These are phyloP conservation scores for Musca vetustissima DNA, from an alignment of 1,140 invertebrate species.

Conservation along the genomic window DNA sequence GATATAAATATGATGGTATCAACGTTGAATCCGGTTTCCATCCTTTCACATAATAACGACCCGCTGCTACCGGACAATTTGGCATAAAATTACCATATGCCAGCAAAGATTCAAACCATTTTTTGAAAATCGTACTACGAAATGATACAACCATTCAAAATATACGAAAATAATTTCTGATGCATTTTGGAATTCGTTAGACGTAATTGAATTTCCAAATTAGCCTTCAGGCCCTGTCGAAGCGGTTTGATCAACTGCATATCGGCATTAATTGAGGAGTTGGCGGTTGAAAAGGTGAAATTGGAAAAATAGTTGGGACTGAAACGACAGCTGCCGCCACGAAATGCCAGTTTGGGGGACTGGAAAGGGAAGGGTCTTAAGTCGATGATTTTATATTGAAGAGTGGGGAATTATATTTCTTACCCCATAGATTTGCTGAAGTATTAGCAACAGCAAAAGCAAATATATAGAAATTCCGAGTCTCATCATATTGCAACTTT, in stretches of 20 bases:
- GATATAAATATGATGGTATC: conserved; percentile 33
- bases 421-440: too few relatives aligned
- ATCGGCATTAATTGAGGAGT: conserved; percentile 37
- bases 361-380: not conserved
- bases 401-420: not conserved
- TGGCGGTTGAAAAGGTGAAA: conserved; percentile 32
- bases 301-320: conserved; percentile 37
- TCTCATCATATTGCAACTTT: too few relatives aligned
- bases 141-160: conserved; percentile 33
- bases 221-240: conserved; percentile 35
- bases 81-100: conserved; percentile 34
- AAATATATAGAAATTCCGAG: too few relatives aligned
- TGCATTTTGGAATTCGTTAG: conserved; percentile 42
- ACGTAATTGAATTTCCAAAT: conserved; percentile 40
- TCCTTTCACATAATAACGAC: conserved; percentile 33
- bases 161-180: conserved; percentile 38
- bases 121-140: conserved; percentile 40
- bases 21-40: conserved; percentile 29
- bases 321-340: not conserved
- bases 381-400: not conserved
- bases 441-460: too few relatives aligned
- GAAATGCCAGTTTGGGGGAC: not conserved
- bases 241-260: conserved; percentile 35
- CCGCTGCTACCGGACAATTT: conserved; percentile 31
- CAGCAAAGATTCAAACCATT: conserved; percentile 30